Conservation (phyloP, 2,113 vertebrate genomes). For the Orycteropus afer region DNA sequence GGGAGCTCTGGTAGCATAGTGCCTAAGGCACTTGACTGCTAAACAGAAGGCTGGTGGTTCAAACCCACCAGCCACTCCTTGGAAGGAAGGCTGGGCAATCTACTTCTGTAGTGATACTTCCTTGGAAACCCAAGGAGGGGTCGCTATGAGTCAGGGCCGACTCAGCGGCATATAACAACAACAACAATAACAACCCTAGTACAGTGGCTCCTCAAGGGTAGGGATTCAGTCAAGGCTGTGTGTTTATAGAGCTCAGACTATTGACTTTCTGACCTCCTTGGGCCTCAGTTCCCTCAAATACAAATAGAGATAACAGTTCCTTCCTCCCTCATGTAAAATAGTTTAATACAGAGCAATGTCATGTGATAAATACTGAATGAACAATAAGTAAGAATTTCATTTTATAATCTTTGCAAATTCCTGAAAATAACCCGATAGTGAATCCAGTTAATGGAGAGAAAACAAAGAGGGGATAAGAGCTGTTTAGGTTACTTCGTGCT, state of each 20-base stretch:
- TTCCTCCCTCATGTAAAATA: background rate
- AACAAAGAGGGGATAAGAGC: background rate
- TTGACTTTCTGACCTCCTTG: background rate
- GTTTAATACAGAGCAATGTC: background rate
- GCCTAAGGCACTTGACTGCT: too few relatives aligned
- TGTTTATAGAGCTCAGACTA: background rate
- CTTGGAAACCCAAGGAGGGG: too few relatives aligned
- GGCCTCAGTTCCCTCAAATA: background rate
- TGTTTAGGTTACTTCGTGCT: too few relatives aligned
- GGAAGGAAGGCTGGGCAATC: too few relatives aligned
- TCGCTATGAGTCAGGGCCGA: too few relatives aligned
- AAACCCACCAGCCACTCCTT: too few relatives aligned
- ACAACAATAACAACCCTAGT: too few relatives aligned
- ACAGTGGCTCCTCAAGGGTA: fast-evolving
- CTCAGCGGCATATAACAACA: too few relatives aligned
- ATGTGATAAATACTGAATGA: background rate
- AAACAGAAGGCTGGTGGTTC: too few relatives aligned
- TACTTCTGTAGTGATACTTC: too few relatives aligned
- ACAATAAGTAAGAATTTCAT: background rate
- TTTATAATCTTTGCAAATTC: background rate
- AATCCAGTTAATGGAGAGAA: background rate
- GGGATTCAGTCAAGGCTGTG: background rate
- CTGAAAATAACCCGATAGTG: background rate
- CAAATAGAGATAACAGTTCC: background rate
- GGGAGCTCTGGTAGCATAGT: too few relatives aligned